A percentile compares a stretch with the other conserved stretches of the same genome.
These are phyloP conservation scores for human DNA, from an alignment of 2,113 vertebrate genomes.

Conservation along the genomic window DNA sequence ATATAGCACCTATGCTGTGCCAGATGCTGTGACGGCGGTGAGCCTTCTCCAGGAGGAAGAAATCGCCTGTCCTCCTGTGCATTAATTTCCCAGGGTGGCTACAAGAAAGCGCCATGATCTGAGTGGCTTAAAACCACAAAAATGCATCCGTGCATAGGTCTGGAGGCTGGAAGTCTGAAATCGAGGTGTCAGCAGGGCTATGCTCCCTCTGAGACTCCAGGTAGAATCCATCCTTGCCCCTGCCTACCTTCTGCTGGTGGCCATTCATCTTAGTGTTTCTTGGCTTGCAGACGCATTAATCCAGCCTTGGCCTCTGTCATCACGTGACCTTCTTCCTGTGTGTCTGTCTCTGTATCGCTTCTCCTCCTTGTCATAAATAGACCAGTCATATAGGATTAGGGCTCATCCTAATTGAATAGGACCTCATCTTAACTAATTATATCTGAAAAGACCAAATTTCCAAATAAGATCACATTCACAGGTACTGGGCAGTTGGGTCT, in stretches of 20 bases:
- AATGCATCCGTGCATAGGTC: background rate
- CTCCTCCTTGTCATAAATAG: background rate
- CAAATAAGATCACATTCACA: background rate
- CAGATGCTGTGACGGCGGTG: fast-evolving
- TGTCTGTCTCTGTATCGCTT: background rate
- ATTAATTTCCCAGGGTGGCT: fast-evolving
- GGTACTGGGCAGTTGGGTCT: background rate
- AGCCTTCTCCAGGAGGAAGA: background rate
- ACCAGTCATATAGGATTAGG: background rate
- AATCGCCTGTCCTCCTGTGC: background rate
- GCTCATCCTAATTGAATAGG: background rate
- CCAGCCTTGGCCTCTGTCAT: background rate
- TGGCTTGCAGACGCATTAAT: background rate
- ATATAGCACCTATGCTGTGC: fast-evolving
- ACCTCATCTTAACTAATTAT: background rate
- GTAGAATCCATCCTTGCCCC: fast-evolving
- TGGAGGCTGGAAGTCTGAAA: background rate
- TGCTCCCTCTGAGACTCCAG: background rate
- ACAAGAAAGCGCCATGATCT: background rate
- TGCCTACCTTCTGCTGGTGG: background rate
- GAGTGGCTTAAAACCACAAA: background rate
- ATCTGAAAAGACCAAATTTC: background rate
- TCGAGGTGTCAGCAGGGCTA: background rate
- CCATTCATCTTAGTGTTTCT: fast-evolving
- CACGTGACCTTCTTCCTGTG: fast-evolving